phyloP scores from a whole-genome alignment of 1,140 invertebrate genomes.

The Cephus cinctus region DNA sequence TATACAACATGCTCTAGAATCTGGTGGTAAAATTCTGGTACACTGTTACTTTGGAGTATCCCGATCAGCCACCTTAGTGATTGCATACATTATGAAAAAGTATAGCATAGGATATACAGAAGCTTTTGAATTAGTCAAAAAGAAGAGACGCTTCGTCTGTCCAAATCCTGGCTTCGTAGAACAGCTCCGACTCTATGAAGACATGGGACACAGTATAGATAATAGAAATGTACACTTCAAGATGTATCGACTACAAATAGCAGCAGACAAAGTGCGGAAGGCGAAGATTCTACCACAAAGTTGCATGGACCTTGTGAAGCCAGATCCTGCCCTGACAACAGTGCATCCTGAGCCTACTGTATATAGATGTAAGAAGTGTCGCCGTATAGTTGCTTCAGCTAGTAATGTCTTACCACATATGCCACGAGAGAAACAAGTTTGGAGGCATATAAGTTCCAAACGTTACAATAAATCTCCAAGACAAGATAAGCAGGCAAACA shows the following conservation, averaged over 20 bases:
- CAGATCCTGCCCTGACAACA: constrained; percentile 74
- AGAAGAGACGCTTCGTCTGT: constrained; percentile 64
- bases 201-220: constrained; percentile 73
- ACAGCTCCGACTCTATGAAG: constrained; percentile 74
- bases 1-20: constrained; percentile 61
- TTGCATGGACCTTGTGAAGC: constrained; percentile 73
- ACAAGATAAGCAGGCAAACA: constrained; percentile 23
- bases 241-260: constrained; percentile 72
- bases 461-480: constrained; percentile 27
- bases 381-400: constrained; percentile 75
- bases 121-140: constrained; percentile 68
- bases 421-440: constrained; percentile 55
- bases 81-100: constrained; percentile 85
- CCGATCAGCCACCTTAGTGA: constrained; percentile 77
- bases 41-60: constrained; percentile 89
- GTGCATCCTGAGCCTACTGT: constrained; percentile 78
- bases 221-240: constrained; percentile 72
- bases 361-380: constrained; percentile 76
- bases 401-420: constrained; percentile 74
- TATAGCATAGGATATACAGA: constrained; percentile 68
- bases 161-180: constrained; percentile 75
- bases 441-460: constrained; percentile 50
- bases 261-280: constrained; percentile 78
- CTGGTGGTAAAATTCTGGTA: constrained; percentile 67
- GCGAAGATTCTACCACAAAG: constrained; percentile 79